Percentiles rank a stretch among this genome's conserved stretches.
Evolutionary conservation across 2,113 vertebrate genomes (phyloP).

Genomic region (Actenoides lindsayi): DNA sequence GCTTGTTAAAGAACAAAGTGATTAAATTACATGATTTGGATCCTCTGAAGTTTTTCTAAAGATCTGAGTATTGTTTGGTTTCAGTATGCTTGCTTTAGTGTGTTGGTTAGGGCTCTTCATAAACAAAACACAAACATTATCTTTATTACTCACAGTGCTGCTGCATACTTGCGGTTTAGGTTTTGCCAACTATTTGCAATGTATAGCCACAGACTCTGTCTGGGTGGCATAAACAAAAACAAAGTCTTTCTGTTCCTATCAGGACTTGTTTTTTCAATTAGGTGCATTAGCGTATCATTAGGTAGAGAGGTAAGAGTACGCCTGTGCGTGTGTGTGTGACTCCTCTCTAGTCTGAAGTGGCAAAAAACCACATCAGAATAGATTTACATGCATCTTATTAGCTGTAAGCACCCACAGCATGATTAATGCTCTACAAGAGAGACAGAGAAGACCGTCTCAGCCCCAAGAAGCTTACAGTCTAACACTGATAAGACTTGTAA

Average conservation of each 20-base stretch:
- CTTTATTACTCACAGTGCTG: conserved; percentile 64
- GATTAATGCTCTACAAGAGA: conserved; percentile 42
- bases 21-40: conserved; percentile 41
- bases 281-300: conserved; percentile 15
- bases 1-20: conserved; percentile 46
- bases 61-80: conserved; percentile 51
- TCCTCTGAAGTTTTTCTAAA: conserved; percentile 49
- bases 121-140: conserved; percentile 69
- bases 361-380: conserved; percentile 41
- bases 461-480: conserved; percentile 7
- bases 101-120: conserved; percentile 60
- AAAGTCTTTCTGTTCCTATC: conserved; percentile 64
- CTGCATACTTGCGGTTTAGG: conserved; percentile 66
- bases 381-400: conserved; percentile 20
- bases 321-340: not conserved
- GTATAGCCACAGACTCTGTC: conserved; percentile 65
- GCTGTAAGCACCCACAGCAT: conserved; percentile 7
- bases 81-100: conserved; percentile 31
- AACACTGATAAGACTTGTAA: not conserved
- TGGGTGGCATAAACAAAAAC: conserved; percentile 67
- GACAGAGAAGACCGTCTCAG: not conserved
- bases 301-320: not conserved
- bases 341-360: conserved; percentile 13
- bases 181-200: conserved; percentile 69
- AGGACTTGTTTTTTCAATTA: conserved; percentile 49